Evolutionary conservation across 2,113 vertebrate species (phyloP).

Genomic region (Pelecanus crispus): DNA sequence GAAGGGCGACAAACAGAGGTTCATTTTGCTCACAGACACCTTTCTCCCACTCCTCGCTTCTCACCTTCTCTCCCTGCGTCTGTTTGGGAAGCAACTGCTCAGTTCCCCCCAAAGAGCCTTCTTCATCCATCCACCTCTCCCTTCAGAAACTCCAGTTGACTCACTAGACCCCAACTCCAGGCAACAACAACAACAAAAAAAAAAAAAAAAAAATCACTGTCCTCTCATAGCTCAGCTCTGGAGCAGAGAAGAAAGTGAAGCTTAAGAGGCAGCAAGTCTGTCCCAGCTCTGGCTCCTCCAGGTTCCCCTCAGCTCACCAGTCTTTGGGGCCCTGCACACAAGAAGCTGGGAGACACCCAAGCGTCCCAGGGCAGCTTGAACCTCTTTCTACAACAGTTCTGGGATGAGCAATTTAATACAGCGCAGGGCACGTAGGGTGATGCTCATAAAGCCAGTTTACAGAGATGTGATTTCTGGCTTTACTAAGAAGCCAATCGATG

Average conservation of each 20-base stretch:
- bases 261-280: background rate
- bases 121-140: background rate
- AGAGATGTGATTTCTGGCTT: background rate
- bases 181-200: no score
- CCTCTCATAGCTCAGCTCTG: background rate
- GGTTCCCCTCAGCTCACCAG: background rate
- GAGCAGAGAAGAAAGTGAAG: background rate
- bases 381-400: background rate
- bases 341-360: background rate
- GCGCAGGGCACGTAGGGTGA: accelerated
- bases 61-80: background rate
- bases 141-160: background rate
- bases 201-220: background rate
- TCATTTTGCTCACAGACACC: background rate
- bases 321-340: background rate
- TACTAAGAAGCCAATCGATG: background rate
- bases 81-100: background rate
- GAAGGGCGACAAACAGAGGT: background rate
- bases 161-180: background rate
- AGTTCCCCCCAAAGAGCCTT: background rate
- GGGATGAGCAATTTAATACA: background rate
- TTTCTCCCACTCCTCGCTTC: background rate
- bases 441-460: background rate
- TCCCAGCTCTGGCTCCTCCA: background rate
- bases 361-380: background rate